Percentiles rank a stretch among this genome's conserved stretches.
Evolutionary conservation across 2,888 invertebrate species (phyloP).

Genomic region (Ormia ochracea): DNA sequence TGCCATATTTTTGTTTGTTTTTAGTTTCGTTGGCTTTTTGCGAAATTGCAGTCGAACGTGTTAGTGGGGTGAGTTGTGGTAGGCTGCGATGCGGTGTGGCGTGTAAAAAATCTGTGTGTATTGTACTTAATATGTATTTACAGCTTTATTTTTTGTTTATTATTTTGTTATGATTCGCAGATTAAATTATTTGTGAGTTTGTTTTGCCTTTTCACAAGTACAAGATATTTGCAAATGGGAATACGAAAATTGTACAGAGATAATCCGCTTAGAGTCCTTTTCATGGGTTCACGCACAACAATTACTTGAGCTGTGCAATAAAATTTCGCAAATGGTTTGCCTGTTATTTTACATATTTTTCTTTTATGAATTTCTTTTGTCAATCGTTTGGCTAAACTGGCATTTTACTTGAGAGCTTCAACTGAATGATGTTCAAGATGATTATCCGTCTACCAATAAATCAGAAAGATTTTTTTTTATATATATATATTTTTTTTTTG

Average conservation of each 20-base stretch:
- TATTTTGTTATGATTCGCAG: slow-evolving; percentile 11
- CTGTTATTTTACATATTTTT: neutral
- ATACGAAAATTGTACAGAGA: neutral
- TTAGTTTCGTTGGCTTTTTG: too few relatives aligned
- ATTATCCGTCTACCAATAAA: slow-evolving; percentile 26
- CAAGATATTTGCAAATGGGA: neutral
- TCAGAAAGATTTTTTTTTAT: neutral
- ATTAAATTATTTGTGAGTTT: slow-evolving; percentile 18
- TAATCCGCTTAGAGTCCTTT: slow-evolving; percentile 20
- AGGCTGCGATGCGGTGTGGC: too few relatives aligned
- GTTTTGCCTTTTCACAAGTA: neutral
- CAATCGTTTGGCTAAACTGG: neutral
- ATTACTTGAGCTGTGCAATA: slow-evolving; percentile 11
- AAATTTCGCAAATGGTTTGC: neutral
- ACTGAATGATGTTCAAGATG: slow-evolving; percentile 9
- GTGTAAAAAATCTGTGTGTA: neutral
- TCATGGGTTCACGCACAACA: slow-evolving; percentile 28
- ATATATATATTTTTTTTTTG: neutral
- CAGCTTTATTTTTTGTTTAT: slow-evolving; percentile 6
- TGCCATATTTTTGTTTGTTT: too few relatives aligned
- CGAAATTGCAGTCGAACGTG: neutral
- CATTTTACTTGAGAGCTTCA: neutral
- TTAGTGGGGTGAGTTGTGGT: slow-evolving; percentile 12
- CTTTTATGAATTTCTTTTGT: neutral
- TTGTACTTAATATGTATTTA: neutral